phyloP scores from a whole-genome alignment of 1,140 invertebrate species.

The Uloborus diversus region DNA sequence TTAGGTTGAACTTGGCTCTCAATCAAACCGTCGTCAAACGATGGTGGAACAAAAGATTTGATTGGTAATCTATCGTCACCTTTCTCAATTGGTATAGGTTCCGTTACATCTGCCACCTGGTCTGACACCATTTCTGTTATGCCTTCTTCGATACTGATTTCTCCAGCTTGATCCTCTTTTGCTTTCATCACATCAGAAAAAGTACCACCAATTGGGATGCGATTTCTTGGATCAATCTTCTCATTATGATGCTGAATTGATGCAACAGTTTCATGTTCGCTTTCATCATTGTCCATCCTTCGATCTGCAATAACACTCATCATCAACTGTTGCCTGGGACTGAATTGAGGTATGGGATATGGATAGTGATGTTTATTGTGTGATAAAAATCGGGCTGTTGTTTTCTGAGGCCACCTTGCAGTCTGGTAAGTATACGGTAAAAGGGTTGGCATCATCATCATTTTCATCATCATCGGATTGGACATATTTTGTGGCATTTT shows the following conservation, averaged over 20 bases:
- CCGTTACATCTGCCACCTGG: no score
- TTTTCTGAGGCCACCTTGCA: conserved; percentile 30
- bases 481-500: neutral
- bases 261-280: neutral
- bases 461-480: conserved; percentile 37
- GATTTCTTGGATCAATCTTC: neutral
- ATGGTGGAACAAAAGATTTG: conserved; percentile 9
- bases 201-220: neutral
- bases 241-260: neutral
- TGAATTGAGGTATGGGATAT: conserved; percentile 48
- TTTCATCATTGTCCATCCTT: conserved; percentile 20
- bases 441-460: conserved; percentile 49
- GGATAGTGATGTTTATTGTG: conserved; percentile 6
- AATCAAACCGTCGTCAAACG: conserved; percentile 65
- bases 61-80: conserved; percentile 26
- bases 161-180: neutral
- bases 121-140: neutral
- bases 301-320: conserved; percentile 41
- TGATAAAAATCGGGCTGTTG: neutral
- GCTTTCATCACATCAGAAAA: neutral
- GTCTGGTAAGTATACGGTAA: conserved; percentile 36
- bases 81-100: no score
- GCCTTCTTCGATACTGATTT: neutral
- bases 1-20: conserved; percentile 63
- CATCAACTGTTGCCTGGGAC: conserved; percentile 25